Percentiles rank a stretch among this genome's conserved stretches.
These are phyloP conservation scores for Drosophila yakuba DNA, from an alignment of 1,140 invertebrate species.

Conservation along the genomic window DNA sequence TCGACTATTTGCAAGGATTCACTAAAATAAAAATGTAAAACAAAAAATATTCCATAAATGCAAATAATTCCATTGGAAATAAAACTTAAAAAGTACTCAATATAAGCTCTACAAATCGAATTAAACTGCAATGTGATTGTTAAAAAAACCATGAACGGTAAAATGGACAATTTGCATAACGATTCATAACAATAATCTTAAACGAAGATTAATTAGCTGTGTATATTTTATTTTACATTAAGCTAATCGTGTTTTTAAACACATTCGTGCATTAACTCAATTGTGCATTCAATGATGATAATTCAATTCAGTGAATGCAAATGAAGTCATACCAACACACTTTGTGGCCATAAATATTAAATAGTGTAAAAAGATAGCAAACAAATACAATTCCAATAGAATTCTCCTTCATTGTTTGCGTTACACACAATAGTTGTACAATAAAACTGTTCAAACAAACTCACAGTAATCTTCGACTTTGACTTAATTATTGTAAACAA, in stretches of 20 bases:
- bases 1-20: neutral
- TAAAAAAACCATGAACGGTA: conserved; percentile 7
- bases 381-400: conserved; percentile 19
- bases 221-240: conserved; percentile 38
- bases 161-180: conserved; percentile 35
- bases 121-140: conserved; percentile 74
- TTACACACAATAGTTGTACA: conserved; percentile 21
- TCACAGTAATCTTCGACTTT: conserved; percentile 26
- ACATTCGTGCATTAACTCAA: conserved; percentile 42
- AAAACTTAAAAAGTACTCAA: conserved; percentile 52
- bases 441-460: conserved; percentile 13
- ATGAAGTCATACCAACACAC: conserved; percentile 37
- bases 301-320: conserved; percentile 37
- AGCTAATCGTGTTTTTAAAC: conserved; percentile 38
- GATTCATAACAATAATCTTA: conserved; percentile 48
- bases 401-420: conserved; percentile 8
- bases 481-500: conserved; percentile 39
- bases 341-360: conserved; percentile 37
- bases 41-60: conserved; percentile 24
- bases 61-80: conserved; percentile 73
- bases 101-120: conserved; percentile 49
- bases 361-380: conserved; percentile 27
- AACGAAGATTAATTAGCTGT: conserved; percentile 43
- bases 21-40: neutral
- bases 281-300: conserved; percentile 31